phyloP scores from a whole-genome alignment of 2,113 vertebrate genomes.

The Triplophysa rosa region DNA sequence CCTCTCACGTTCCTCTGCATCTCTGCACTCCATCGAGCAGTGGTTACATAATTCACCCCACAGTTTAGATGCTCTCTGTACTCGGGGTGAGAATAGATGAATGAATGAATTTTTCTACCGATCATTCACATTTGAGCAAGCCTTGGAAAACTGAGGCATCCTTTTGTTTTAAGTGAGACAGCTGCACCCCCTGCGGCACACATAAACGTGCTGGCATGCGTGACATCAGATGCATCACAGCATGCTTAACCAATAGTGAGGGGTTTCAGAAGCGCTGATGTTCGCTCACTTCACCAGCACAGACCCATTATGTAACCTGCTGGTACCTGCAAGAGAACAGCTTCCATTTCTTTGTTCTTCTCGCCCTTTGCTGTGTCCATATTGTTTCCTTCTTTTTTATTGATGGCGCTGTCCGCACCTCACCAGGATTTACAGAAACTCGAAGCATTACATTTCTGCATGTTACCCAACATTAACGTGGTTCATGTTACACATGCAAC shows the following conservation, averaged over 20 bases:
- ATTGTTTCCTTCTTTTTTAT: no score
- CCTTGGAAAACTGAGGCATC: background rate
- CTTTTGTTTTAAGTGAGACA: background rate
- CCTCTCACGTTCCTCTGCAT: background rate
- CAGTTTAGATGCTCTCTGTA: slow-evolving; percentile 36
- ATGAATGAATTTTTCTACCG: background rate
- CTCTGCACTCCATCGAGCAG: slow-evolving; percentile 18
- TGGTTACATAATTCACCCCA: slow-evolving; percentile 51
- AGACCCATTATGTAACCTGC: background rate
- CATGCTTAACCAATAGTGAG: background rate
- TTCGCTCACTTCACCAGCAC: background rate
- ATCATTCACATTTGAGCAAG: background rate
- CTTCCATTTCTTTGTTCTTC: no score
- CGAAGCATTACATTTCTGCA: no score
- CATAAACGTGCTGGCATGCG: background rate
- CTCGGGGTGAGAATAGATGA: background rate
- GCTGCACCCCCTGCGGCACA: no score
- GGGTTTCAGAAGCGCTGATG: background rate
- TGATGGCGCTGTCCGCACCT: no score
- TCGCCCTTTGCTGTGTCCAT: no score
- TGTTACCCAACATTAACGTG: no score
- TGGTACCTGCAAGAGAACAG: background rate
- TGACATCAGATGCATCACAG: background rate
- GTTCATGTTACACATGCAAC: no score
- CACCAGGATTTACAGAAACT: no score